Base-by-base conservation (phyloP, 2,888 invertebrate species). In the Cetonia aurata region DNA sequence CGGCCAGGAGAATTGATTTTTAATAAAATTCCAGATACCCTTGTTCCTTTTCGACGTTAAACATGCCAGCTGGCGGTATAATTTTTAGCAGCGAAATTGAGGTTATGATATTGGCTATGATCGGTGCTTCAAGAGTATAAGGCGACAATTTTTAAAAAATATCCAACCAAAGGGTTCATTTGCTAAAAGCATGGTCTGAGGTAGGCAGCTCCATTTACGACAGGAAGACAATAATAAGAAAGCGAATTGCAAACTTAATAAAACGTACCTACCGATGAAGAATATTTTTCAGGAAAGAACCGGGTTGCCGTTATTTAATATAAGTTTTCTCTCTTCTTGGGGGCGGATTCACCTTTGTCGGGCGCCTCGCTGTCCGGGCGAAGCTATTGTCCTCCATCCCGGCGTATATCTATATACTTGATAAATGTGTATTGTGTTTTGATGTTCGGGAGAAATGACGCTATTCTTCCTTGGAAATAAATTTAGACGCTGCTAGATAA, bases 341-440 rank as follows among this genome's bases (percentile, higher is more conserved):
- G n/a, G 67, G 71, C 62, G 52, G 69, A 56, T 67, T 57, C 70
- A 72, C 72, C 74, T 72, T 74, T 74, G 55, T 48, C 48, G 65
- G 72, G 74, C 72, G 71, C 72, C 74, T 41, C 41, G 13, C 68
- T 57, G 62, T 69, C 74, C 70, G 70, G 65, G 57, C 60, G 71
- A 41, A 71, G 62, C 72, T 70, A 74, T 74, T 74, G 72, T 72
- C 60, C 68, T 69, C 60, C 70, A 37, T 66, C 46, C 60, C 65
- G 65, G 37, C 55, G 72, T 69, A 46, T 65, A n/a, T n/a, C n/a
- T n/a, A 67, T 71, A 69, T 67, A 70, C 72, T 74, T 74, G 74
- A 74, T 74, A 71, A 74, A 74, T 72, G 72, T 68, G 70, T 55
- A 56, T 70, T 69, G 56, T 74, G 72, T 74, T 74, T 71, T 71